Base-by-base conservation (phyloP, 2,797 vertebrate genomes). In the Cuculus canorus region DNA sequence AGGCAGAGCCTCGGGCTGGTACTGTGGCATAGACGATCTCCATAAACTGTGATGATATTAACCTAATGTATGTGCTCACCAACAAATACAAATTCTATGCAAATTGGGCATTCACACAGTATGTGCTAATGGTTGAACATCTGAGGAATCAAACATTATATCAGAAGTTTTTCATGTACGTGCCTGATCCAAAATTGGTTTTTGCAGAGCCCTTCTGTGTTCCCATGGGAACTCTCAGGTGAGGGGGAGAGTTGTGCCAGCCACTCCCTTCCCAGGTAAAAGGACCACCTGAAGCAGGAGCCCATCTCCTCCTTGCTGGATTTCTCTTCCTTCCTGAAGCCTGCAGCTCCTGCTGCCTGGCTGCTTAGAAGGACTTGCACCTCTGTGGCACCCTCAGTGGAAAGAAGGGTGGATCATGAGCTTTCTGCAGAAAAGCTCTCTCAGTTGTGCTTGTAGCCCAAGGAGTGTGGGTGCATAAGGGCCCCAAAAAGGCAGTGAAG, bases 11-110 rank as follows among this genome's bases (percentile, higher is more conserved):
- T 52, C 0, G 3, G 66, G 77, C 76, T 66, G 54, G 7, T 76
- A 52, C 80, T 30, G 23, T 73, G 88, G 80, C 95, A 84, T 93
- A 96, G 95, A 91, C 91, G 86, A 95, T 96, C 90, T 84, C 86
- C 90, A 85, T 85, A 91, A 96, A 86, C 93, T 96, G 95, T 90
- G 77, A 94, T 93, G 90, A 88, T 93, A 91, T 93, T 86, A 90
- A 83, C 80, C 92, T 95, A 93, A 95, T 92, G 82, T 96, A 95
- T 91, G 92, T 68, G 0, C 91, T 94, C 80, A 93, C 80, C 93
- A 95, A 96, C 92, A 93, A 94, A 95, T 88, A 96, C 87, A 96
- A 95, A 93, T 96, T 35, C 93, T 65, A 92, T 92, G 95, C 94
- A 96, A 97, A 97, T 97, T 56, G 86, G 93, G 76, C 59, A 0